Evolutionary conservation across 23 tunicate genomes (phyloP).

Genomic region (Botrylloides violaceus): DNA sequence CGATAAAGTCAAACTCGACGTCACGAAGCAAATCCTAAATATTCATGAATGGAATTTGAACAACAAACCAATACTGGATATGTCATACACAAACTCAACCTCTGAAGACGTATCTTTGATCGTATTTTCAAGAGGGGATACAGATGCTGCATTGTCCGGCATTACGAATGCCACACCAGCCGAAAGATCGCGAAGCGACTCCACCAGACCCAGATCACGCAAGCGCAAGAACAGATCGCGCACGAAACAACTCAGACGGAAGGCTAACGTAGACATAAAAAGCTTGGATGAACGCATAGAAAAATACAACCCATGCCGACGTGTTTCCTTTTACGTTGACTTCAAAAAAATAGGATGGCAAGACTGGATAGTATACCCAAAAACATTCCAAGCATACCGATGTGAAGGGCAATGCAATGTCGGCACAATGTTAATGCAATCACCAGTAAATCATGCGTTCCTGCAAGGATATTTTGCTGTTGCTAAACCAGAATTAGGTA

Average conservation of each 20-base stretch:
- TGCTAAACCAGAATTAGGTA: constrained; percentile 21
- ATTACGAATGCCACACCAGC: constrained; percentile 24
- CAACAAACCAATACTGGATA: too few species aligned
- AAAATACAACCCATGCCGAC: too few species aligned
- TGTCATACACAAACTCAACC: too few species aligned
- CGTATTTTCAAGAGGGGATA: constrained; percentile 44
- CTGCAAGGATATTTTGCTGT: constrained; percentile 37
- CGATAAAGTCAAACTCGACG: too few species aligned
- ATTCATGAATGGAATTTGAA: too few species aligned
- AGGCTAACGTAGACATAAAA: too few species aligned
- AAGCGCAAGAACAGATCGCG: constrained; percentile 7
- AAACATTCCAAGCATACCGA: constrained; percentile 52
- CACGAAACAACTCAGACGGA: too few species aligned
- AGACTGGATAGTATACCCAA: constrained; percentile 67
- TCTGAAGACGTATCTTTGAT: constrained; percentile 27
- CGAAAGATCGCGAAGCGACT: constrained; percentile 27
- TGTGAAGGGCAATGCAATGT: too few species aligned
- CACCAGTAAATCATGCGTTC: constrained; percentile 61
- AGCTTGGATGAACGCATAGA: too few species aligned
- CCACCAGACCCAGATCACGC: background rate
- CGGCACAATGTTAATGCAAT: background rate
- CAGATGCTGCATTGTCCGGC: constrained; percentile 22
- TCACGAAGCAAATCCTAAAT: too few species aligned
- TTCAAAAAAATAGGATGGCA: constrained; percentile 76
- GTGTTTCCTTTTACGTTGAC: too few species aligned